Evolutionary conservation across 1,140 invertebrate species (phyloP), one percentile per base, ranked within the genome.

Genomic region (Atta colombica): DNA sequence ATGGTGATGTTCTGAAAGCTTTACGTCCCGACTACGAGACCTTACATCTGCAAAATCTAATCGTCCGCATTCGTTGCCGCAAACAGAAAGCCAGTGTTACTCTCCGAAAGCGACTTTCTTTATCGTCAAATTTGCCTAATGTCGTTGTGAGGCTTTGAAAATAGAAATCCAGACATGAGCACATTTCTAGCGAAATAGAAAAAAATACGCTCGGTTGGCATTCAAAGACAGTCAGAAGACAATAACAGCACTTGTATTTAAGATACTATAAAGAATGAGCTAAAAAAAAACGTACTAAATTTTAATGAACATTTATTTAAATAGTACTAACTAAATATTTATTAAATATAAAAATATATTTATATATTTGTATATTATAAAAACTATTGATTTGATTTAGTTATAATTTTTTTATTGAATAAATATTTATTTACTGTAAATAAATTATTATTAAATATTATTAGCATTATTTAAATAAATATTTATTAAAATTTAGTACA

Each of bases 61-160:
- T 74, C 80, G n/a, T 7, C n/a, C 66, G 39, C 18, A 61, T 51
- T 51, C 39, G 53, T 61, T 49, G 53, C 55, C 35, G 21, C 45
- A 49, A 18, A 60, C 14, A 39, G 61, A 35, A 49, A 84, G 49
- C 55, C 49, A 18, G 14, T 39, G 10, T 74, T 74, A 31, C n/a
- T 75, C n/a, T 7, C 3, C 39, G 18, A 28, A 14, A 74, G 18
- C 25, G 14, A 84, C 49, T 63, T 61, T 51, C 69, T 74, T 84
- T 75, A 74, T 84, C 7, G 18, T 61, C 14, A 49, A 74, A 75
- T 84, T 84, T 75, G 68, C 69, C 55, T 84, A 75, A 84, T 49
- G 55, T 35, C 39, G 2, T 84, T 39, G 16, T n/a, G 25, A 49
- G n/a, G 3, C 5, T 45, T 58, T 14, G 28, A 8, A 45, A 60